Conservation (phyloP, 2,888 invertebrate genomes). For the Tetragnatha montana region DNA sequence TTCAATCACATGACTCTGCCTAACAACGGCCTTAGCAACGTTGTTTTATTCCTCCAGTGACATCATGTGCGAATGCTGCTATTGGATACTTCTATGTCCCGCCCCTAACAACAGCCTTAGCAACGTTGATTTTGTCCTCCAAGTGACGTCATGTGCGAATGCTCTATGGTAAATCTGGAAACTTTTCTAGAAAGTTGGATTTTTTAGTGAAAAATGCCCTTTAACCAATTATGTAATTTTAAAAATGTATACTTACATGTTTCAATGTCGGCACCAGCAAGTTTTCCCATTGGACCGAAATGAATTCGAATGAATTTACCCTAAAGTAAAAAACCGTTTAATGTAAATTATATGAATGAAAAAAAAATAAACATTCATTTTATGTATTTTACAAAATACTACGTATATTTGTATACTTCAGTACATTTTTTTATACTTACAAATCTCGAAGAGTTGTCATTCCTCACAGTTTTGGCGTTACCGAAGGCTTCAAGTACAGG, state of each 20-base stretch:
- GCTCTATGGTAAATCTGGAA: no score
- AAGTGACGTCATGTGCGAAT: no score
- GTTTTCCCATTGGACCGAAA: conserved; percentile 98
- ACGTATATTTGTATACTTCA: not conserved
- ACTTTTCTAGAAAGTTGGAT: no score
- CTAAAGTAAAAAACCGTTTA: conserved; percentile 77
- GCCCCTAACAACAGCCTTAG: no score
- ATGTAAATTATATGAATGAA: not conserved
- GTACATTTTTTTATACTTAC: conserved; percentile 84
- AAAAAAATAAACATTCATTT: not conserved
- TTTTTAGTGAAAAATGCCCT: no score
- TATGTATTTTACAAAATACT: not conserved
- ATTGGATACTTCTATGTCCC: no score
- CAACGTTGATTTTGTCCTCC: no score
- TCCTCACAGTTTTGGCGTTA: conserved; percentile 99
- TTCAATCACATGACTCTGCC: no score
- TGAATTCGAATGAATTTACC: conserved; percentile 99
- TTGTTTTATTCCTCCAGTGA: no score
- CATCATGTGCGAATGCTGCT: no score
- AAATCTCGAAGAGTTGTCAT: conserved; percentile 99
- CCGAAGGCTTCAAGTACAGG: conserved; percentile 99
- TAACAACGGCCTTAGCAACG: no score
- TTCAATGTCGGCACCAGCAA: conserved; percentile 99
- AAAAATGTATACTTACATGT: conserved; percentile 99
- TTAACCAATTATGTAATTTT: no score